Conservation (phyloP, 2,113 vertebrate genomes). For the Gavialis gangeticus region DNA sequence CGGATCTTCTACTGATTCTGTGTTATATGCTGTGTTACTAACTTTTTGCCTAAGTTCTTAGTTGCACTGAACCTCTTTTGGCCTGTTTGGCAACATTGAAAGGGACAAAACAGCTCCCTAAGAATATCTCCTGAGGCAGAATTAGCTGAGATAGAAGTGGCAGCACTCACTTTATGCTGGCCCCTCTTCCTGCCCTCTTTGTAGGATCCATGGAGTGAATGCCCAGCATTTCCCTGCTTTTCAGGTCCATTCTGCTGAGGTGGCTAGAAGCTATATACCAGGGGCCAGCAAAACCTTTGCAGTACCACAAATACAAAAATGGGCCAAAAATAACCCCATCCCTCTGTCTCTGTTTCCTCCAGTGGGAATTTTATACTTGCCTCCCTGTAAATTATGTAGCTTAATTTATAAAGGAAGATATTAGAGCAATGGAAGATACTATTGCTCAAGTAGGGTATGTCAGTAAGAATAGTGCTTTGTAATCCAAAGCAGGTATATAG, state of each 20-base stretch:
- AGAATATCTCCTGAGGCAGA: neutral
- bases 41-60: constrained; percentile 16
- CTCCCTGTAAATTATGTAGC: neutral
- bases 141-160: neutral
- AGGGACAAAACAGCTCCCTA: neutral
- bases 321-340: neutral
- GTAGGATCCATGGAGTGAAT: too few species aligned
- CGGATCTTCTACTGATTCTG: neutral
- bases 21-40: neutral
- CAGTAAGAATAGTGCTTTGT: neutral
- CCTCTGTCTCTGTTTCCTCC: neutral
- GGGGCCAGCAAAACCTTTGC: neutral
- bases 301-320: neutral
- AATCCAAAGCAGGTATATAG: neutral
- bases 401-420: neutral
- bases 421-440: neutral
- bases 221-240: too few species aligned
- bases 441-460: neutral
- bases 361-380: neutral
- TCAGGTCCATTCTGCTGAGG: too few species aligned
- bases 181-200: neutral
- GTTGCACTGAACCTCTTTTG: constrained; percentile 8
- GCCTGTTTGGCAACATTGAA: constrained; percentile 10
- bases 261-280: neutral
- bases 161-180: neutral